Percentiles rank a stretch among this genome's conserved stretches.
These are phyloP conservation scores for Lepus americanus DNA, from an alignment of 2,113 vertebrate genomes.

Conservation along the genomic window DNA sequence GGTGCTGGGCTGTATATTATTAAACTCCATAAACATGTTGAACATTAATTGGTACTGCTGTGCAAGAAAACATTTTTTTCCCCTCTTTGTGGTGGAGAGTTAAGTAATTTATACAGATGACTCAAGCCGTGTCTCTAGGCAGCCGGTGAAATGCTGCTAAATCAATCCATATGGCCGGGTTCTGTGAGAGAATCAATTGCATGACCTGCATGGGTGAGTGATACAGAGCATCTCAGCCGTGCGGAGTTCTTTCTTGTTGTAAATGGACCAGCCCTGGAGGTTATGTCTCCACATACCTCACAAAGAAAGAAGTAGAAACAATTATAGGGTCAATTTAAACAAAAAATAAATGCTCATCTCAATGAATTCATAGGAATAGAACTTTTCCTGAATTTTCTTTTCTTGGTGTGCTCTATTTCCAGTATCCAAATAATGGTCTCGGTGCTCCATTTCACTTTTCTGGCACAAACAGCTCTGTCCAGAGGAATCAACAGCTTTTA, in stretches of 20 bases:
- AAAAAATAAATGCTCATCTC: constrained; percentile 77
- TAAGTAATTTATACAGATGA: constrained; percentile 81
- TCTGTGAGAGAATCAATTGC: constrained; percentile 68
- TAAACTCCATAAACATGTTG: constrained; percentile 82
- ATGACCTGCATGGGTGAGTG: constrained; percentile 70
- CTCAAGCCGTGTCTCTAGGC: constrained; percentile 77
- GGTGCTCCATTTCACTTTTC: constrained; percentile 73
- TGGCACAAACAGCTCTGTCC: constrained; percentile 34
- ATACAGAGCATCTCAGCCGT: not conserved
- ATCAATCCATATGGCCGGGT: constrained; percentile 79
- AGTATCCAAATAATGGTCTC: constrained; percentile 62
- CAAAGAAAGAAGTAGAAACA: constrained; percentile 59
- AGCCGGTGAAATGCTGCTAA: constrained; percentile 76
- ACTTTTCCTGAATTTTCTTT: constrained; percentile 69
- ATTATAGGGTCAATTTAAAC: constrained; percentile 77
- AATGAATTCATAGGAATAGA: constrained; percentile 73
- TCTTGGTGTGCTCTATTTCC: constrained; percentile 19
- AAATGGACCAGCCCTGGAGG: constrained; percentile 60
- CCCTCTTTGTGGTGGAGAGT: constrained; percentile 75
- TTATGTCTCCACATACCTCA: constrained; percentile 18
- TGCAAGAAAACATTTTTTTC: constrained; percentile 72
- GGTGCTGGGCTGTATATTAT: constrained; percentile 73
- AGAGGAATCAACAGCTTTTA: constrained; percentile 56
- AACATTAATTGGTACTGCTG: constrained; percentile 80
- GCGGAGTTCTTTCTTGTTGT: constrained; percentile 62